Evolutionary conservation across 2,797 vertebrate species (phyloP).

Genomic region (Florisuga fusca): DNA sequence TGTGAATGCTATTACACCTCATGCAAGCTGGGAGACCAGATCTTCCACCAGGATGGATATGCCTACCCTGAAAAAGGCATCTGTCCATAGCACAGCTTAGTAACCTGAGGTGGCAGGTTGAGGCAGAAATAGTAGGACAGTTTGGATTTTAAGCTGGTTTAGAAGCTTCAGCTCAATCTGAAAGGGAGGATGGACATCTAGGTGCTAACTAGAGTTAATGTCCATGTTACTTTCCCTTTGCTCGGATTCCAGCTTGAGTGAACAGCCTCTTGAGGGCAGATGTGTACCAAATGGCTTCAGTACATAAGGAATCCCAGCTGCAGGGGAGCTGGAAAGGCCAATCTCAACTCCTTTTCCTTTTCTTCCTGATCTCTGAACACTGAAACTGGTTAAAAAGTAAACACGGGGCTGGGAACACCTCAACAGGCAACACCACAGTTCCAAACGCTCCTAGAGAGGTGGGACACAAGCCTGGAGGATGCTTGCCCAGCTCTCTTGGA

Average conservation of each 20-base stretch:
- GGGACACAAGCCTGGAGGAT: not conserved
- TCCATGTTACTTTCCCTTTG: not conserved
- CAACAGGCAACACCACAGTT: not conserved
- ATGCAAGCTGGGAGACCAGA: not conserved
- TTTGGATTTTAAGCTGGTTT: not conserved
- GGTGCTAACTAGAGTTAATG: not conserved
- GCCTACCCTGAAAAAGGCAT: not conserved
- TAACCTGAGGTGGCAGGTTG: accelerated
- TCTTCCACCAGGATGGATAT: not conserved
- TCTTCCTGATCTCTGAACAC: not conserved
- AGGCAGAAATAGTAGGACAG: not conserved
- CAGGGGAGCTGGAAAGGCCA: not conserved
- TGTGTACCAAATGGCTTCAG: not conserved
- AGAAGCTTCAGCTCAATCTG: not conserved
- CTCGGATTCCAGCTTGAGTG: not conserved
- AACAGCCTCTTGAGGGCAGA: not conserved
- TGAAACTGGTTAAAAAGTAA: not conserved
- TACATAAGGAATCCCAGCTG: not conserved
- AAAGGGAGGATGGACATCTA: not conserved
- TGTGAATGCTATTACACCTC: not conserved
- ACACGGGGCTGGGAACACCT: not conserved
- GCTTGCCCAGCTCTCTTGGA: not conserved
- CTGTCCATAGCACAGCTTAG: not conserved
- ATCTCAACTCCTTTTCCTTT: not conserved
- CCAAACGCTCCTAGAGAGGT: not conserved